These are phyloP conservation scores for Pseudococcus longispinus DNA, from an alignment of 2,888 invertebrate genomes.

Conservation along the genomic window DNA sequence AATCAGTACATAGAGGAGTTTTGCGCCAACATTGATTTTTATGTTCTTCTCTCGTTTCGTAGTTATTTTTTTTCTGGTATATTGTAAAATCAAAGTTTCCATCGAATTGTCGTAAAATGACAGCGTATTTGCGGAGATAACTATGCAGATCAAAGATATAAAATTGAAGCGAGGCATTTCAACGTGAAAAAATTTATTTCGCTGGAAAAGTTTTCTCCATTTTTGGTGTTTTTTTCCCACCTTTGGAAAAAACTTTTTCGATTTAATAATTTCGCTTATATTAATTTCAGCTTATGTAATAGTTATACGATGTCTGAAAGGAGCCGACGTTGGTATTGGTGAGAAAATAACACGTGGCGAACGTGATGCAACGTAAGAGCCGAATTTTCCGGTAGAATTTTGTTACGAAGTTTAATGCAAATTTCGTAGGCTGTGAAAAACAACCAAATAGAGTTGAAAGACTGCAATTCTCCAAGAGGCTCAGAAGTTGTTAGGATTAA, in stretches of 20 bases:
- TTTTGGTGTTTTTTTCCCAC: slow-evolving; percentile 1
- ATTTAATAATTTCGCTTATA: background rate
- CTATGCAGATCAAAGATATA: slow-evolving; percentile 24
- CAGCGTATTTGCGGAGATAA: slow-evolving; percentile 1
- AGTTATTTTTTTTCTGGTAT: background rate
- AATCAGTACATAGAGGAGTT: background rate
- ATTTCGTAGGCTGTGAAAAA: too few relatives aligned
- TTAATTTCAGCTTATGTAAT: background rate
- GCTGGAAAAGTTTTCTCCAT: background rate
- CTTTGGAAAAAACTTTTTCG: background rate
- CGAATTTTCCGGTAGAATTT: too few relatives aligned
- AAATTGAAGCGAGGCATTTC: background rate
- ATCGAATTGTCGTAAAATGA: slow-evolving; percentile 28
- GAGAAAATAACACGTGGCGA: background rate
- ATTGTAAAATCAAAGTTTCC: background rate
- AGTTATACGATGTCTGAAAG: background rate
- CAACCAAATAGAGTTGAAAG: too few relatives aligned
- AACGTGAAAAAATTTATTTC: slow-evolving; percentile 19
- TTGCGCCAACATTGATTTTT: background rate
- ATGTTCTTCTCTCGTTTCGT: background rate
- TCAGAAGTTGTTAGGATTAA: too few relatives aligned
- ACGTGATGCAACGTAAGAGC: too few relatives aligned
- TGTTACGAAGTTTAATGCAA: too few relatives aligned
- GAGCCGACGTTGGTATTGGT: background rate
- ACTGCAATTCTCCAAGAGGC: too few relatives aligned